Evolutionary conservation across 1,140 invertebrate genomes (phyloP).

Genomic region (Drosophila kanapiae): DNA sequence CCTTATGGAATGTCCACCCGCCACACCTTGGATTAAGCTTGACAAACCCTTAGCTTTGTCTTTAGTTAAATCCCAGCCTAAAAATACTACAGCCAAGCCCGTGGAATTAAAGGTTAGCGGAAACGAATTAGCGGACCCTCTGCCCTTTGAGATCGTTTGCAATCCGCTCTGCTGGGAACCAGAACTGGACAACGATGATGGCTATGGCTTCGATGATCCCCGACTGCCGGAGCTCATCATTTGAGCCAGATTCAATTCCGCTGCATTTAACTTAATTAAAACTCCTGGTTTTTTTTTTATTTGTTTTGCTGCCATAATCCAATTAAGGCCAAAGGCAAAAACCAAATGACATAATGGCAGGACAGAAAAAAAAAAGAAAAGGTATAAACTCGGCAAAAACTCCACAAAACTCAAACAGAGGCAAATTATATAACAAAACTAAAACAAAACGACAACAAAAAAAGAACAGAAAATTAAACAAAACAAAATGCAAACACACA

Average conservation of each 20-base stretch:
- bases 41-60: neutral
- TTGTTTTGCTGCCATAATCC: conserved; percentile 43
- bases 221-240: conserved; percentile 63
- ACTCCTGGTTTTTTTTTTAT: conserved; percentile 15
- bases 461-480: conserved; percentile 12
- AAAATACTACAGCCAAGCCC: neutral
- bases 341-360: conserved; percentile 52
- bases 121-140: no score
- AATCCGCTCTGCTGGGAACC: conserved; percentile 3
- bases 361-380: conserved; percentile 25
- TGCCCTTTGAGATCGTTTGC: conserved; percentile 2
- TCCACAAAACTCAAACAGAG: conserved; percentile 10
- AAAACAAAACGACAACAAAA: neutral
- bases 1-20: neutral
- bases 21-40: neutral
- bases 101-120: neutral
- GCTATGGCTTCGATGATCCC: conserved; percentile 63
- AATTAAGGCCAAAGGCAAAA: conserved; percentile 46
- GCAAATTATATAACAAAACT: conserved; percentile 6
- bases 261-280: conserved; percentile 47
- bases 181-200: conserved; percentile 22
- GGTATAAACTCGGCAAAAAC: conserved; percentile 3
- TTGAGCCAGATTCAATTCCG: conserved; percentile 11
- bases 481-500: conserved; percentile 42
- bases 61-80: neutral